These are phyloP conservation scores for Heterochromis multidens DNA, from an alignment of 2,113 vertebrate genomes.

Conservation along the genomic window DNA sequence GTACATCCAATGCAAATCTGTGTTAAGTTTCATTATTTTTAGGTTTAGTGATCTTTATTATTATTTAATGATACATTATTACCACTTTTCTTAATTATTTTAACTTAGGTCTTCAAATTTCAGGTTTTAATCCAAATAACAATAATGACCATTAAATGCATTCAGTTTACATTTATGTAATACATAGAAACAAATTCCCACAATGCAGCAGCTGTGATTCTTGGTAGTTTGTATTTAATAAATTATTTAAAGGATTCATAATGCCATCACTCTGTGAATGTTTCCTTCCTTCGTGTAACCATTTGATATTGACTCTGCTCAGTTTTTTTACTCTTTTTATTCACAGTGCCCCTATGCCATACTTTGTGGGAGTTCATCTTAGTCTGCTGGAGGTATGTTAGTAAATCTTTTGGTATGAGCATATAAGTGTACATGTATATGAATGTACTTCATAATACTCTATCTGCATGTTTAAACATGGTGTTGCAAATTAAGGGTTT, in stretches of 20 bases:
- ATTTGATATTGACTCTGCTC: background rate
- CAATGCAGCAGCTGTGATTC: no score
- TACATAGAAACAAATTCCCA: background rate
- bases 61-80: background rate
- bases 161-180: background rate
- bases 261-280: background rate
- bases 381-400: slow-evolving; percentile 93
- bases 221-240: no score
- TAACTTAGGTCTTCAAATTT: background rate
- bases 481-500: background rate
- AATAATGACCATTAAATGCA: background rate
- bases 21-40: background rate
- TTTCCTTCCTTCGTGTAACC: background rate
- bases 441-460: background rate
- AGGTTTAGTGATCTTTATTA: background rate
- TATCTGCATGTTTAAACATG: background rate
- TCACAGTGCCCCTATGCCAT: slow-evolving; percentile 95
- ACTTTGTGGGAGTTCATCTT: slow-evolving; percentile 94
- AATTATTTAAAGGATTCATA: background rate
- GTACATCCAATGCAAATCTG: background rate
- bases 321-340: slow-evolving; percentile 38
- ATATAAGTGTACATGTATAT: background rate
- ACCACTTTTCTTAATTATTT: background rate
- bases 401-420: background rate
- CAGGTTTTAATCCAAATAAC: no score